Conservation (phyloP, 2,113 vertebrate species). For the Thamnophis sirtalis region DNA sequence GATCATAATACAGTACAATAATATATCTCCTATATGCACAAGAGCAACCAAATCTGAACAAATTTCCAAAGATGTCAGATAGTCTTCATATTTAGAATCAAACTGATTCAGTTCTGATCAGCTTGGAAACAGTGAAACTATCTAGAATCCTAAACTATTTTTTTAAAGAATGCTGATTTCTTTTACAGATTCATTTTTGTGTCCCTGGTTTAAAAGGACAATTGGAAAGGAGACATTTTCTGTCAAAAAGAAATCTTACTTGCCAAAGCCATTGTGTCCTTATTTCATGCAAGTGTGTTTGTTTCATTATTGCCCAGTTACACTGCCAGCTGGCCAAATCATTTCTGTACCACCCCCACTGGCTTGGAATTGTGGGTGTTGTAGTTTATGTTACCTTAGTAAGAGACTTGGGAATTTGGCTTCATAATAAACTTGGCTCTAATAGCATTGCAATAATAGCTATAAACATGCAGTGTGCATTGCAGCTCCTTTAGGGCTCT, state of each 20-base stretch:
- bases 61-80: background rate
- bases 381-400: background rate
- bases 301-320: constrained; percentile 2
- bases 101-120: too few relatives aligned
- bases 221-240: background rate
- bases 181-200: background rate
- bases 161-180: background rate
- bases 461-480: background rate
- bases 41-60: background rate
- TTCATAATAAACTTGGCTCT: background rate
- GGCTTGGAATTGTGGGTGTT: background rate
- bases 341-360: background rate
- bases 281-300: background rate
- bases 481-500: background rate
- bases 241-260: background rate
- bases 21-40: background rate
- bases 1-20: background rate
- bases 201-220: background rate
- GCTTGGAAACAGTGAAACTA: background rate
- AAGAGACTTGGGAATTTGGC: background rate
- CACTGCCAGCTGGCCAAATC: background rate
- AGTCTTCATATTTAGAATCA: background rate
- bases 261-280: background rate
- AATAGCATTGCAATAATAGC: background rate
- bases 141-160: background rate